phyloP scores from a whole-genome alignment of 92 coral and sea anemone species.

The Palythoa grandiflora region DNA sequence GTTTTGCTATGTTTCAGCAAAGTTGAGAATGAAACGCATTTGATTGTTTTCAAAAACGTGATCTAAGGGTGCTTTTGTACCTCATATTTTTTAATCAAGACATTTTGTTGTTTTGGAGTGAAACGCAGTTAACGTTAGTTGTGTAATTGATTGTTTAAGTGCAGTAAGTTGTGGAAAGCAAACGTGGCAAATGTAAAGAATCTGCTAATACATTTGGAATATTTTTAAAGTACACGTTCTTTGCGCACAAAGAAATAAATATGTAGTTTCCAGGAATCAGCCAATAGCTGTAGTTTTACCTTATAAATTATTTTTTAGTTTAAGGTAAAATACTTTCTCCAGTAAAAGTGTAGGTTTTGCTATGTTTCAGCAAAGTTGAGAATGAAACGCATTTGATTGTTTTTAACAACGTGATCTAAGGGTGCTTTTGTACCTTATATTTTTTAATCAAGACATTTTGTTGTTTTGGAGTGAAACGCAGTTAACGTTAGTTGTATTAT shows the following conservation, averaged over 20 bases:
- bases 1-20: constrained; percentile 38
- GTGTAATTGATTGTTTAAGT: constrained; percentile 18
- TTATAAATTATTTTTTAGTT: constrained; percentile 16
- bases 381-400: neutral
- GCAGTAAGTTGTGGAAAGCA: constrained; percentile 24
- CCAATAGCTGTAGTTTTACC: constrained; percentile 34
- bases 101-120: constrained; percentile 17
- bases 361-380: neutral
- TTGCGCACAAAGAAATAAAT: constrained; percentile 27
- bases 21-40: constrained; percentile 37
- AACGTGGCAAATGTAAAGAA: constrained; percentile 18
- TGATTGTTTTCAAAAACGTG: constrained; percentile 19
- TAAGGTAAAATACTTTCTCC: constrained; percentile 12
- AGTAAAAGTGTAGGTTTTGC: neutral
- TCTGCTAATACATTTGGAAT: constrained; percentile 12
- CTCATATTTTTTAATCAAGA: constrained; percentile 32
- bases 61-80: constrained; percentile 30
- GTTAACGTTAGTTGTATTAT: no score
- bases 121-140: constrained; percentile 17
- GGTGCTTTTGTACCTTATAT: no score
- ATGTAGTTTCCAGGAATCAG: constrained; percentile 32
- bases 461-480: no score
- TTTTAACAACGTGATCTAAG: neutral
- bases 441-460: no score
- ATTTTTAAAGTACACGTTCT: constrained; percentile 15